phyloP scores from a whole-genome alignment of 2,113 vertebrate species.

The Balaeniceps rex region DNA sequence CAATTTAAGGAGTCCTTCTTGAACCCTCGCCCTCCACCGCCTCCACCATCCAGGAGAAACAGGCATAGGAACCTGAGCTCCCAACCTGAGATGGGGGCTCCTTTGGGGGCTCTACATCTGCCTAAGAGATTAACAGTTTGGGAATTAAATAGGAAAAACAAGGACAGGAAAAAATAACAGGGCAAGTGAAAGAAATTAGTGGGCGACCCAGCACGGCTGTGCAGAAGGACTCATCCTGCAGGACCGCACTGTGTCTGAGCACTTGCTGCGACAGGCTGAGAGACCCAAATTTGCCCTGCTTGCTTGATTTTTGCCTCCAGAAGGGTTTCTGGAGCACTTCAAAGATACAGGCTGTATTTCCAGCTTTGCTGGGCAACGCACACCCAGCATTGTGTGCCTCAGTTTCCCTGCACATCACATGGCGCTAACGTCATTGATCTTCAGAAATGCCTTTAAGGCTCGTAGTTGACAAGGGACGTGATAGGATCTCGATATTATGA shows the following conservation, averaged over 20 bases:
- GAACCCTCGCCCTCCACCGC: too few relatives aligned
- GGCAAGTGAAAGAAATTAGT: background rate
- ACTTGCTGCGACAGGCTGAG: background rate
- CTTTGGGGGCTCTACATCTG: background rate
- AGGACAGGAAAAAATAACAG: too few relatives aligned
- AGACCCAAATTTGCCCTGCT: background rate
- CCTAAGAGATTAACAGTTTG: background rate
- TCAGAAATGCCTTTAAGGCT: background rate
- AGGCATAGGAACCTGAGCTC: background rate
- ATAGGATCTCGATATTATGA: background rate
- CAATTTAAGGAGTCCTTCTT: background rate
- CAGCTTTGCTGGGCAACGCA: background rate
- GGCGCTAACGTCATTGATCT: background rate
- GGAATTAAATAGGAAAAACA: background rate
- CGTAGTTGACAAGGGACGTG: accelerated
- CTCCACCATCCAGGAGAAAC: background rate
- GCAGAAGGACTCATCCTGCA: background rate
- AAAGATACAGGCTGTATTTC: background rate
- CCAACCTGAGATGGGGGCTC: background rate
- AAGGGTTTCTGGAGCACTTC: background rate
- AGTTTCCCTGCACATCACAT: background rate
- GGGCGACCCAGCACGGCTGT: background rate
- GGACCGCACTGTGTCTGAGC: background rate
- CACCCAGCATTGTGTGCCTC: too few relatives aligned
- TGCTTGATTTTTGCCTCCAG: background rate